Conservation (phyloP, 2,113 vertebrate species). For the Indicator maculatus region DNA sequence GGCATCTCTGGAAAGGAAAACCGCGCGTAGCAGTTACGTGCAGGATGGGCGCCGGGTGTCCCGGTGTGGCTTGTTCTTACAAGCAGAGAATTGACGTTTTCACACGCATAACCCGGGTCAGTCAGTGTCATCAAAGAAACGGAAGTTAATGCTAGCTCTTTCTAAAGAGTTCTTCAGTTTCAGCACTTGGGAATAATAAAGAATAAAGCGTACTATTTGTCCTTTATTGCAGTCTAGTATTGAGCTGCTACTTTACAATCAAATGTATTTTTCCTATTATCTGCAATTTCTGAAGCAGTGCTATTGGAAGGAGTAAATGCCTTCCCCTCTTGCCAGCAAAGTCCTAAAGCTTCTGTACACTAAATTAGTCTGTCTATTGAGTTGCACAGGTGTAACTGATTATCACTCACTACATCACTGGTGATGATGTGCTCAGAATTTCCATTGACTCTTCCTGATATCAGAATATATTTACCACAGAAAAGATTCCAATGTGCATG, state of each 20-base stretch:
- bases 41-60: fast-evolving
- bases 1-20: too few relatives aligned
- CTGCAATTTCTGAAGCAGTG: background rate
- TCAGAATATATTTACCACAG: background rate
- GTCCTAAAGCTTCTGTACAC: background rate
- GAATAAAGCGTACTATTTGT: background rate
- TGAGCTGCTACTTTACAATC: background rate
- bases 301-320: background rate
- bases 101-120: fast-evolving
- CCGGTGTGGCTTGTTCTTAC: fast-evolving
- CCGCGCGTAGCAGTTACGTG: background rate
- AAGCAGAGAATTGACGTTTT: fast-evolving
- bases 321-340: too few relatives aligned
- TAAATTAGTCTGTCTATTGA: too few relatives aligned
- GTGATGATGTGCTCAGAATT: background rate
- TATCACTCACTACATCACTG: fast-evolving
- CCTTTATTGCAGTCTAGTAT: background rate
- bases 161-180: background rate
- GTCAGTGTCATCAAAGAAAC: fast-evolving
- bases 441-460: background rate
- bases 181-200: too few relatives aligned
- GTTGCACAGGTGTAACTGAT: background rate
- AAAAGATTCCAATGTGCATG: fast-evolving
- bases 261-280: fast-evolving
- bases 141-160: too few relatives aligned